These are phyloP conservation scores for Cyrtonyx montezumae DNA, from an alignment of 2,113 vertebrate species.

Conservation along the genomic window DNA sequence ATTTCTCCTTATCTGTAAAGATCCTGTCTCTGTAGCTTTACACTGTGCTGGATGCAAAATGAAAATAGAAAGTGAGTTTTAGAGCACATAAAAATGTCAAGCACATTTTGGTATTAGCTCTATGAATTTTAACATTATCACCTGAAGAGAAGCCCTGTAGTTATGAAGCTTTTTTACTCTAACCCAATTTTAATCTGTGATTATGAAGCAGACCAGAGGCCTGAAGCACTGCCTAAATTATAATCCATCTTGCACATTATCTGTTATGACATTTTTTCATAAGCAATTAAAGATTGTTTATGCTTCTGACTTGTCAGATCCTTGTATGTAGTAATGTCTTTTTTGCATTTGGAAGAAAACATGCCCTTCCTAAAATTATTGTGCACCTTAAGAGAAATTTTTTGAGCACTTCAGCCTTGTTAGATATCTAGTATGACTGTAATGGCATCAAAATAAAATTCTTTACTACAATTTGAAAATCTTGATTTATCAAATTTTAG, in stretches of 20 bases:
- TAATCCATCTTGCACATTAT: not conserved
- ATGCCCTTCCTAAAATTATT: not conserved
- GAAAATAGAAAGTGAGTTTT: not conserved
- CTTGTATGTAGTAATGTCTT: not conserved
- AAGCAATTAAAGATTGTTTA: slow-evolving; percentile 34
- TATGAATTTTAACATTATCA: not conserved
- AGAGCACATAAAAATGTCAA: not conserved
- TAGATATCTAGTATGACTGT: not conserved
- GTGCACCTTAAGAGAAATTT: not conserved
- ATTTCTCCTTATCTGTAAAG: not conserved
- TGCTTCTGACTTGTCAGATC: slow-evolving; percentile 2
- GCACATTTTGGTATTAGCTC: not conserved
- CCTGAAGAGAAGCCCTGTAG: not conserved
- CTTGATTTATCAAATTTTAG: not conserved
- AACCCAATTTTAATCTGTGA: not conserved
- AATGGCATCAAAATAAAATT: not conserved
- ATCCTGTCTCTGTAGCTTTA: not conserved
- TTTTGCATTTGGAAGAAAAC: not conserved
- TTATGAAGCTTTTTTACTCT: not conserved
- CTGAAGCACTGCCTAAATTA: slow-evolving; percentile 12
- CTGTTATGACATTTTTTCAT: slow-evolving; percentile 12
- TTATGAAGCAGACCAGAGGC: not conserved
- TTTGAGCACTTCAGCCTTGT: not conserved
- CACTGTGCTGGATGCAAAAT: not conserved
- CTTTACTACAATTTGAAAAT: not conserved